phyloP scores from a whole-genome alignment of 2,113 vertebrate species.

The Megaceryle torquata region DNA sequence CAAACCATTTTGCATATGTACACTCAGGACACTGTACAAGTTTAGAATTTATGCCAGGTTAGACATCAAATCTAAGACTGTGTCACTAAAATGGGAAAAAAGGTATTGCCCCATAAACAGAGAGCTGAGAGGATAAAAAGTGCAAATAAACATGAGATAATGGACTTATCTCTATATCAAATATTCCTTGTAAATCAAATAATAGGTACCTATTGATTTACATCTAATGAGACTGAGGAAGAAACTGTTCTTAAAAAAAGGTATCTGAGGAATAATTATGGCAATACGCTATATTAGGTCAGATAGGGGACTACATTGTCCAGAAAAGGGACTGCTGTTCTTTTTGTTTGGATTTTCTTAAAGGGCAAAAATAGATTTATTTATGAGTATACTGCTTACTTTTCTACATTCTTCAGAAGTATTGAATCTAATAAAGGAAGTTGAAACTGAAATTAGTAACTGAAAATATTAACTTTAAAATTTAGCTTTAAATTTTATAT shows the following conservation, averaged over 20 bases:
- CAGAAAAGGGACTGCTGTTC: not conserved
- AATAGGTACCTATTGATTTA: not conserved
- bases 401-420: not conserved
- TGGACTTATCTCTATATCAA: not conserved
- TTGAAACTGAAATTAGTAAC: not conserved
- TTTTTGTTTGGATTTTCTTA: not conserved
- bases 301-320: not conserved
- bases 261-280: not conserved
- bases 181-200: not conserved
- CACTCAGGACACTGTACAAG: not conserved
- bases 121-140: not conserved
- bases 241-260: not conserved
- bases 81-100: not conserved
- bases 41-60: not conserved
- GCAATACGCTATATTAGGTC: not conserved
- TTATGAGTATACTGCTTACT: not conserved
- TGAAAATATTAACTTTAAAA: not conserved
- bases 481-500: not conserved
- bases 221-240: not conserved
- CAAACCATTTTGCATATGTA: not conserved
- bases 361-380: not conserved
- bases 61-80: not conserved
- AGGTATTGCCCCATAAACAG: not conserved
- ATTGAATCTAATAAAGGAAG: not conserved
- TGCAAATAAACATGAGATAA: not conserved